Conservation (phyloP, 2,888 invertebrate species). For the Polymixis flavicincta region DNA sequence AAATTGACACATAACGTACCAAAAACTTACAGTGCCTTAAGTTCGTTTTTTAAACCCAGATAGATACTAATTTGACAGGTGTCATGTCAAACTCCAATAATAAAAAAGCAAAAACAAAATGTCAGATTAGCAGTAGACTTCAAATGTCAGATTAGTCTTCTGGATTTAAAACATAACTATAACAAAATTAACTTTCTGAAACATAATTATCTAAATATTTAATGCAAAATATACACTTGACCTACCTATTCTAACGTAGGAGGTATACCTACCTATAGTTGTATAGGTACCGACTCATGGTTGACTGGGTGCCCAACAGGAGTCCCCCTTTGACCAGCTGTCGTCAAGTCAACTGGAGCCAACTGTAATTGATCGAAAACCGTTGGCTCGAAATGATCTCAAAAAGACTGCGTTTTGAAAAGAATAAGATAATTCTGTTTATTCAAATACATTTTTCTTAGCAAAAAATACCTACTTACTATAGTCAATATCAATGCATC, state of each 20-base stretch:
- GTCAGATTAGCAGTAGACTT: no score
- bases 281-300: slow-evolving; percentile 23
- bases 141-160: no score
- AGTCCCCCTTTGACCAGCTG: slow-evolving; percentile 59
- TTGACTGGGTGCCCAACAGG: slow-evolving; percentile 45
- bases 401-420: slow-evolving; percentile 7
- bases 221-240: neutral
- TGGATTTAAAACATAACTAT: no score
- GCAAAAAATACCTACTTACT: neutral
- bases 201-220: neutral
- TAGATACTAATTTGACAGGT: no score
- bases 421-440: neutral
- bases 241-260: neutral
- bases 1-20: no score
- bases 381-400: slow-evolving; percentile 31
- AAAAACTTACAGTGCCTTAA: no score
- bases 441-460: neutral
- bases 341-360: slow-evolving; percentile 58
- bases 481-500: no score
- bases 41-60: no score
- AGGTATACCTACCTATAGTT: neutral
- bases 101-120: no score
- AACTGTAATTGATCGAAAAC: slow-evolving; percentile 62
- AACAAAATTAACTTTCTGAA: no score
- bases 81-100: no score